These are phyloP conservation scores for Physella acuta DNA, from an alignment of 1,140 invertebrate genomes.

Conservation along the genomic window DNA sequence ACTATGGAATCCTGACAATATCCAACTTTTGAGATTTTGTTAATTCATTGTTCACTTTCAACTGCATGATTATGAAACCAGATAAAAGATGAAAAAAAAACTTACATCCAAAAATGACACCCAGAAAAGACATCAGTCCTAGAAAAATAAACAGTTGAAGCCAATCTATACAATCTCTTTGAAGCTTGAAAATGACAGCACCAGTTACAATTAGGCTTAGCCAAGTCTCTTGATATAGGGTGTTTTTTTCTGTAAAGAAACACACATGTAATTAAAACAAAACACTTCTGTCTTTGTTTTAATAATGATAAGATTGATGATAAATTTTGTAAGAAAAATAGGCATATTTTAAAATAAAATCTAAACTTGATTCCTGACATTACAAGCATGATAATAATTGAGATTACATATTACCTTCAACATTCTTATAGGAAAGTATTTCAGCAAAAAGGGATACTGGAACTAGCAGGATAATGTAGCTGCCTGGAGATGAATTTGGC, in stretches of 20 bases:
- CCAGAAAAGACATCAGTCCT: too few species aligned
- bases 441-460: constrained; percentile 1
- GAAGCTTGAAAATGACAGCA: too few species aligned
- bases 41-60: too few species aligned
- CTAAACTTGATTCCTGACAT: not conserved
- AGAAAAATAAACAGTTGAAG: too few species aligned
- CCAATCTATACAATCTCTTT: too few species aligned
- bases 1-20: not conserved
- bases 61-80: too few species aligned
- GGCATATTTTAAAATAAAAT: not conserved
- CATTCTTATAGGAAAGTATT: not conserved
- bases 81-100: too few species aligned
- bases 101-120: too few species aligned
- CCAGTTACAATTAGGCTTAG: too few species aligned
- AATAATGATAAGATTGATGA: too few species aligned
- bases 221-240: too few species aligned
- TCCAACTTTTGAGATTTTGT: too few species aligned
- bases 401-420: not conserved
- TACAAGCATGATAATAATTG: not conserved
- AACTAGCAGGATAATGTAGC: not conserved
- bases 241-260: not conserved
- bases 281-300: not conserved
- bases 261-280: not conserved
- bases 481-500: constrained; percentile 14
- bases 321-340: not conserved